Conservation (phyloP, 2,888 invertebrate species). For the Drosophila formosana region DNA sequence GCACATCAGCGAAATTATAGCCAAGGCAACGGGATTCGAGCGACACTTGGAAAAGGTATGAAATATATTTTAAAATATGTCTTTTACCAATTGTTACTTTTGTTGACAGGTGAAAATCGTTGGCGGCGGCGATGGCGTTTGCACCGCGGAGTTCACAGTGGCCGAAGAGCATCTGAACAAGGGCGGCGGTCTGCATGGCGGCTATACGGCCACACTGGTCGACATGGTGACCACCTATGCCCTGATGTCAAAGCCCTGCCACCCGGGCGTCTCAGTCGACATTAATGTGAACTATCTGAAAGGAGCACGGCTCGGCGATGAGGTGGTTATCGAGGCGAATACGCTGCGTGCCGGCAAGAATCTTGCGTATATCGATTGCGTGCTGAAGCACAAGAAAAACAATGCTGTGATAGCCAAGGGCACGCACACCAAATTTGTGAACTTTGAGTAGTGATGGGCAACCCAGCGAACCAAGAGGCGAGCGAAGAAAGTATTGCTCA, state of each 20-base stretch:
- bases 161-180: slow-evolving; percentile 90
- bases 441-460: slow-evolving; percentile 37
- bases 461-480: neutral
- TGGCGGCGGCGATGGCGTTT: slow-evolving; percentile 89
- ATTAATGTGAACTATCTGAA: slow-evolving; percentile 92
- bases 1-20: slow-evolving; percentile 82
- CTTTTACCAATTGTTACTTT: neutral
- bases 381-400: slow-evolving; percentile 90
- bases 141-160: slow-evolving; percentile 91
- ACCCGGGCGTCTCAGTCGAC: slow-evolving; percentile 93
- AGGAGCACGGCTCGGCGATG: slow-evolving; percentile 91
- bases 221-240: slow-evolving; percentile 92
- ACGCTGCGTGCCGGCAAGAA: slow-evolving; percentile 91
- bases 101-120: slow-evolving; percentile 74
- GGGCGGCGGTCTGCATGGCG: slow-evolving; percentile 93
- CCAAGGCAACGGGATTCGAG: slow-evolving; percentile 85
- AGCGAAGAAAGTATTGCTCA: neutral
- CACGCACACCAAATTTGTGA: slow-evolving; percentile 91
- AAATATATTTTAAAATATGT: neutral
- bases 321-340: slow-evolving; percentile 90
- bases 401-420: slow-evolving; percentile 91
- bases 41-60: slow-evolving; percentile 85
- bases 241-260: slow-evolving; percentile 88
- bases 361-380: slow-evolving; percentile 93
- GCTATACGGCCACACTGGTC: slow-evolving; percentile 90